Evolutionary conservation across 2,888 invertebrate species (phyloP).

Genomic region (Ophion ventricosus): DNA sequence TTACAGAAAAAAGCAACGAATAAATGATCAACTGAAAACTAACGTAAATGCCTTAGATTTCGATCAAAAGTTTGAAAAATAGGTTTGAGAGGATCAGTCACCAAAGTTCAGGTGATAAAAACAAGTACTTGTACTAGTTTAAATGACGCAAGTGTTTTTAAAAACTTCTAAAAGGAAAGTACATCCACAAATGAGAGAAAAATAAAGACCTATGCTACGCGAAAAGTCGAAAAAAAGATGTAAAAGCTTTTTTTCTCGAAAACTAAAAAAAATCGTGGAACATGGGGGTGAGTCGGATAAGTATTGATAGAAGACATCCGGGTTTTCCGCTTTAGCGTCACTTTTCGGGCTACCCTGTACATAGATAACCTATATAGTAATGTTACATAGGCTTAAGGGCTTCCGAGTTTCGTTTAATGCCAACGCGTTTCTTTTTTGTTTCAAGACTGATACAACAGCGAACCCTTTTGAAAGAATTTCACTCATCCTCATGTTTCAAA

Average conservation of each 20-base stretch:
- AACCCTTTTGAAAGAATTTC: not conserved
- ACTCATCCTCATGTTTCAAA: not conserved
- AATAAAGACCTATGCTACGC: not conserved
- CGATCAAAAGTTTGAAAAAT: not conserved
- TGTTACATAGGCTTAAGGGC: conserved; percentile 35
- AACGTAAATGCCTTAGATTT: not conserved
- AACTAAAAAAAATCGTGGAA: too few species aligned
- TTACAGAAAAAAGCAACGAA: too few species aligned
- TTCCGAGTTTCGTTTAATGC: conserved; percentile 33
- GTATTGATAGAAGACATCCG: too few species aligned
- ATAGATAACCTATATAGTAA: conserved; percentile 14
- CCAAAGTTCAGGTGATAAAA: not conserved
- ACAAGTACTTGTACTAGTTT: not conserved
- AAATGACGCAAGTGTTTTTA: not conserved
- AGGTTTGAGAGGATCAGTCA: not conserved
- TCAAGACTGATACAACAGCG: not conserved
- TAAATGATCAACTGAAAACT: not conserved
- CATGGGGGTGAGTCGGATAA: too few species aligned
- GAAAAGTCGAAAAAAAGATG: not conserved
- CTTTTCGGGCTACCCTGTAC: not conserved
- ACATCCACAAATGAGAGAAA: not conserved
- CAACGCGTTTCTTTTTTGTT: conserved; percentile 7
- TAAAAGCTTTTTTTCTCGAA: too few species aligned
- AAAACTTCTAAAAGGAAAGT: not conserved
- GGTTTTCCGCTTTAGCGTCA: too few species aligned